Evolutionary conservation across 1,140 invertebrate genomes (phyloP), one percentile per base, ranked within the genome.

Genomic region (Panagrolaimus sp.): DNA sequence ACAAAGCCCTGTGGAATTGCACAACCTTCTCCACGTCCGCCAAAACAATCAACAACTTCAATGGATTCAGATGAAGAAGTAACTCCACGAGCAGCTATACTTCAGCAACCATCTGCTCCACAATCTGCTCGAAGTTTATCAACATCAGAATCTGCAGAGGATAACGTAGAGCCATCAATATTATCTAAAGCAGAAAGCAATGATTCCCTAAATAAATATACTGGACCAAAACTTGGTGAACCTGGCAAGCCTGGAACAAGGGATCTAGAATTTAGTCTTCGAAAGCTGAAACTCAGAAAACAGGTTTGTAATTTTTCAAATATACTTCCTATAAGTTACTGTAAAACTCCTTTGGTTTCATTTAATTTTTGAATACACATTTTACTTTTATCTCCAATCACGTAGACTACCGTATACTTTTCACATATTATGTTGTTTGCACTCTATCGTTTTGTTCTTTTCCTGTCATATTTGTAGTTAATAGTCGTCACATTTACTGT

Each of bases 201-300:
- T 31, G 76, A 77, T 44, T 78, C 76, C 14, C 9, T 78, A 38
- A 42, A 27, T 25, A 62, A 66, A 14, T 79, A 72, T 57, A 68
- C 16, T 38, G 45, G 63, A 20, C 75, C 75, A n/a, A 72, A 74
- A 45, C 57, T 76, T 9, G 75, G 75, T 13, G 73, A 61, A 23
- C 75, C 75, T 25, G 75, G 75, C 42, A 63, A 63, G 46, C 76
- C 73, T 13, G 75, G 75, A 20, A 78, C 75, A 9, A 69, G 68
- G 1, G 75, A 76, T 63, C 57, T 76, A 9, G 75, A 76, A 0
- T 70, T 48, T 20, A 63, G 72, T 45, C 72, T 76, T 51, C 46
- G 65, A 44, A 51, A 72, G 47, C 25, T 75, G 25, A 63, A 74
- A 14, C 67, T 75, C 2, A 43, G 65, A 66, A 76, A 66, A 64